Base-by-base conservation (phyloP, 2,113 vertebrate species). In the Lanius ludovicianus region DNA sequence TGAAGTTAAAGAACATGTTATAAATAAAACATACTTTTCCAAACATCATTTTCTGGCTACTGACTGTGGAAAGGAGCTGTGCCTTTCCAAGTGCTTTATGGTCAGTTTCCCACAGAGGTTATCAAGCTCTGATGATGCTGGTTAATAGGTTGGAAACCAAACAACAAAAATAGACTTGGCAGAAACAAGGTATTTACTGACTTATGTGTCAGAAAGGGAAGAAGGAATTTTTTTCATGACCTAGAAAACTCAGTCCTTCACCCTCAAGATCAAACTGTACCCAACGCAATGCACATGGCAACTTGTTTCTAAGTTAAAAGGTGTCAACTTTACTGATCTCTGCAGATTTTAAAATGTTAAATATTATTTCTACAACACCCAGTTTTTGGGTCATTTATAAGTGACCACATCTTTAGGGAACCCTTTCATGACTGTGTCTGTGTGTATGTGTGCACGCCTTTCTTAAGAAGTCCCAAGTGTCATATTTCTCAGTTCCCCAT, bases 21-120 rank as follows among this genome's bases (percentile, higher is more conserved):
- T 53, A 55, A 85, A 73, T 35, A 28, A 84, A 89, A 64, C 15
- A 35, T 39, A 22, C 12, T 33, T 85, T 87, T 75, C 31, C 35
- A 95, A 64, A 79, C 1, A 6, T 28, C 6, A 15, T 85, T 93
- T 93, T 65, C 46, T 87, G 39, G 12, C 55, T 10, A 15, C 44
- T 92, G 62, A 62, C 21, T 1, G 1, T 78, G 50, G 41, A 80
- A 91, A 91, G 53, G 44, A 46, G 13, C 53, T 53, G 30, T 85
- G 49, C 46, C 50, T 94, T 93, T 84, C 56, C 62, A 46, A 75
- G 46, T 52, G 55, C 30, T 82, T 47, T 73, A 68, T 46, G 67
- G 74, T 84, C 81, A 69, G 56, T 62, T 93, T 93, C 28, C 55
- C 65, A 76, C 76, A 62, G 44, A 93, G 77, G 87, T 94, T 94